Evolutionary conservation across 2,797 vertebrate genomes (phyloP).

Genomic region (Periparus ater): DNA sequence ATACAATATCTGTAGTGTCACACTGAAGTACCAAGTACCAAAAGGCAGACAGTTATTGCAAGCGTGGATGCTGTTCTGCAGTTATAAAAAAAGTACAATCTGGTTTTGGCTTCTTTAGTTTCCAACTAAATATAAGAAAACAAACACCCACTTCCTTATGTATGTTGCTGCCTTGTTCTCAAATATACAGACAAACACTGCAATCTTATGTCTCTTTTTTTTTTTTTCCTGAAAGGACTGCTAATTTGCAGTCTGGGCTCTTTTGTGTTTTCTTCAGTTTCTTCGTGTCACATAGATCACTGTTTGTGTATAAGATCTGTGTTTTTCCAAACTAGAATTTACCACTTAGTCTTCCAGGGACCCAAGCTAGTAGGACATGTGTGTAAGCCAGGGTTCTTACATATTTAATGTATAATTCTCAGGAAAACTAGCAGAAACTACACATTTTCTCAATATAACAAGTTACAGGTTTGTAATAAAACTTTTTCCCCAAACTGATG

Average conservation of each 20-base stretch:
- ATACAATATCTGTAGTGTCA: slow-evolving; percentile 49
- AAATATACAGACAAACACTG: slow-evolving; percentile 17
- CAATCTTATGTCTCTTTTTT: background rate
- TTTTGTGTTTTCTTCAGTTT: background rate
- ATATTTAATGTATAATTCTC: background rate
- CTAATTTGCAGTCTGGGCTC: background rate
- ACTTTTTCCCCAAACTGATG: background rate
- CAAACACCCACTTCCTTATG: slow-evolving; percentile 56
- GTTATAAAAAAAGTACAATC: slow-evolving; percentile 30
- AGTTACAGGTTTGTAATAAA: background rate
- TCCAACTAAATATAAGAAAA: slow-evolving; percentile 17
- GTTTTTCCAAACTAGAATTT: background rate
- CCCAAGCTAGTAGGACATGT: too few relatives aligned
- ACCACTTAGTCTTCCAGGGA: background rate
- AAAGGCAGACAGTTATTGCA: slow-evolving; percentile 40
- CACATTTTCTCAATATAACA: background rate
- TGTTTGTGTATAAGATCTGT: background rate
- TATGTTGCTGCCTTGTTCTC: slow-evolving; percentile 13
- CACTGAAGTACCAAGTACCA: slow-evolving; percentile 35
- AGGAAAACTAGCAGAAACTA: background rate
- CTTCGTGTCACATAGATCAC: background rate
- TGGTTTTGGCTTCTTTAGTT: background rate
- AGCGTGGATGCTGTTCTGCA: background rate
- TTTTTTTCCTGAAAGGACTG: background rate
- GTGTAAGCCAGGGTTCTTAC: background rate